Conservation (phyloP, 2,888 invertebrate species). For the Elaeidobius kamerunicus region DNA sequence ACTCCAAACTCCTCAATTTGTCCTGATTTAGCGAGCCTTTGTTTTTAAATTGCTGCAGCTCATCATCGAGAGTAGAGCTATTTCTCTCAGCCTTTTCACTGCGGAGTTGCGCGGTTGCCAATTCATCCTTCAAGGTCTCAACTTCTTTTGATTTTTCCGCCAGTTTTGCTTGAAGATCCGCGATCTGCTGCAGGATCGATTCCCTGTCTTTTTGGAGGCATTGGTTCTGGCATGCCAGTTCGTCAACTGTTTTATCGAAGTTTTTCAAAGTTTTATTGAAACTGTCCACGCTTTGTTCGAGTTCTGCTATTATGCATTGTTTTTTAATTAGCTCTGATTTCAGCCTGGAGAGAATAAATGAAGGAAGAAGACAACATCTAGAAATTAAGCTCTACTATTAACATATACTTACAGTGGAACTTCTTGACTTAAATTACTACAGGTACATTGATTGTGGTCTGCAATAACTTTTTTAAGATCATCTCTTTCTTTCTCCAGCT, state of each 20-base stretch:
- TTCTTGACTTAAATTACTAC: too few species aligned
- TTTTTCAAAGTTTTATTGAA: constrained; percentile 20
- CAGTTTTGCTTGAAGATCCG: constrained; percentile 3
- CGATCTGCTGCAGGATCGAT: too few species aligned
- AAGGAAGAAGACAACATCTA: too few species aligned
- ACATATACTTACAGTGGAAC: too few species aligned
- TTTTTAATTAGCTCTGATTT: constrained; percentile 24
- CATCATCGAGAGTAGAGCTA: not conserved
- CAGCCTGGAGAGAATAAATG: too few species aligned
- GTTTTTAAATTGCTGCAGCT: constrained; percentile 1
- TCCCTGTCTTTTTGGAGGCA: constrained; percentile 10
- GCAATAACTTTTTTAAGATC: constrained; percentile 1
- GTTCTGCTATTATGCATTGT: constrained; percentile 26
- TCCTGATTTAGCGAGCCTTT: not conserved
- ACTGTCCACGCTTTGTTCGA: constrained; percentile 23
- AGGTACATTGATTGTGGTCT: not conserved
- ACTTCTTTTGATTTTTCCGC: not conserved
- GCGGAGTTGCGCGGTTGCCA: not conserved
- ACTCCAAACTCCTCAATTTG: not conserved
- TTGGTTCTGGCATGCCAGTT: constrained; percentile 18
- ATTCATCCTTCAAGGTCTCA: constrained; percentile 3
- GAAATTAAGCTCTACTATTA: too few species aligned
- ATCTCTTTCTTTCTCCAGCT: constrained; percentile 19
- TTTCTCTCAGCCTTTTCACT: not conserved
- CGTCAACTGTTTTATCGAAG: constrained; percentile 20